Evolutionary conservation across 2,888 invertebrate species (phyloP).

Genomic region (Cheilosia pagana): DNA sequence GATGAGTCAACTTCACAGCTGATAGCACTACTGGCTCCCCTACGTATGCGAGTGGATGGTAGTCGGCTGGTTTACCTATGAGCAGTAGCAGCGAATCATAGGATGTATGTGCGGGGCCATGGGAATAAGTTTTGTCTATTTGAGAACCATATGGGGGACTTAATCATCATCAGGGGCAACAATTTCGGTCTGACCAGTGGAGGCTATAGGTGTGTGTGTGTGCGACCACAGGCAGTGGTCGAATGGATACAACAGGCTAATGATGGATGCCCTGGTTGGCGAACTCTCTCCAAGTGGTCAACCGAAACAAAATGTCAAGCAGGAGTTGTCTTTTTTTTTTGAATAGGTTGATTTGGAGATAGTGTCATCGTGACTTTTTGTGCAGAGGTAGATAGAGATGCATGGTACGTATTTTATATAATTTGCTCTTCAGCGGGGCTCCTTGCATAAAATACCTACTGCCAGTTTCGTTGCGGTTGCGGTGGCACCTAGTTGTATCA

Average conservation of each 20-base stretch:
- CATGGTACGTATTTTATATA: too few species aligned
- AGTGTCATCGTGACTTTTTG: background rate
- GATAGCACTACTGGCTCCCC: background rate
- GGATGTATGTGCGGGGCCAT: background rate
- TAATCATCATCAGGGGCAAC: constrained; percentile 27
- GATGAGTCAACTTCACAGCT: constrained; percentile 12
- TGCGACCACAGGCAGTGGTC: constrained; percentile 30
- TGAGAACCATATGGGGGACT: background rate
- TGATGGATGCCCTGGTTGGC: constrained; percentile 38
- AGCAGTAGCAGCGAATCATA: background rate
- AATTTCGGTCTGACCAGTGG: constrained; percentile 19
- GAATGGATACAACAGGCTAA: constrained; percentile 31
- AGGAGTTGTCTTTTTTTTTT: constrained; percentile 8
- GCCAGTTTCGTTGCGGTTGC: too few species aligned
- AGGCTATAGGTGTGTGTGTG: constrained; percentile 32
- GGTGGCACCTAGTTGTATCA: too few species aligned
- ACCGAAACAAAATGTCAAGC: constrained; percentile 37
- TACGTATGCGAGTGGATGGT: background rate
- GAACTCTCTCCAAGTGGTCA: constrained; percentile 23
- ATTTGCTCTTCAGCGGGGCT: background rate
- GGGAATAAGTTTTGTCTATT: constrained; percentile 18
- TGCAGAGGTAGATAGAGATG: too few species aligned
- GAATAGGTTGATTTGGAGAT: background rate
- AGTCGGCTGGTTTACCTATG: constrained; percentile 1
- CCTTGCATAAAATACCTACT: background rate